These are phyloP conservation scores for Actenoides lindsayi DNA, from an alignment of 2,113 vertebrate species.

Conservation along the genomic window DNA sequence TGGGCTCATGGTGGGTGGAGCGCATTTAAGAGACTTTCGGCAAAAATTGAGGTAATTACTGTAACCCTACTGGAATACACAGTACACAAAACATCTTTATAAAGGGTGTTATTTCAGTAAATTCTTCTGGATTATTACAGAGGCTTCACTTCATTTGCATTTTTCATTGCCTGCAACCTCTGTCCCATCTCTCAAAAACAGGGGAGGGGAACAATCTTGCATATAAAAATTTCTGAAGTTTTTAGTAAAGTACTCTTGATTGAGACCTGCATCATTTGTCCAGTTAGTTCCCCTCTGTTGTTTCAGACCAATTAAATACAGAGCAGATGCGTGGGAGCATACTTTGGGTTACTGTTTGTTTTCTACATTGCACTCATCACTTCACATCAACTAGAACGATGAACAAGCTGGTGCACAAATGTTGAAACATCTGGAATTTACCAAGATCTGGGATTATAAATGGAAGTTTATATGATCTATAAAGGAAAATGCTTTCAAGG, in stretches of 20 bases:
- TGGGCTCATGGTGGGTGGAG: background rate
- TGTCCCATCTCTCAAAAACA: background rate
- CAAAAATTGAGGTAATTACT: background rate
- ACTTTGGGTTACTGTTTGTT: background rate
- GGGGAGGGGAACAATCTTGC: background rate
- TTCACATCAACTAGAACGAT: background rate
- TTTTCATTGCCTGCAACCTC: background rate
- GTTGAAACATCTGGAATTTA: background rate
- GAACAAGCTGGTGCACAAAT: background rate
- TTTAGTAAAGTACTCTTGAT: background rate
- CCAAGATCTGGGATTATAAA: background rate
- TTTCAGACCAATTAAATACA: background rate
- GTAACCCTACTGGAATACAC: background rate
- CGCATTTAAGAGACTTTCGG: background rate
- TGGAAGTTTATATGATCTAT: background rate
- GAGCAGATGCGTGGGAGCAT: accelerated
- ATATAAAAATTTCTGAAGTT: background rate
- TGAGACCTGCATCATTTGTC: background rate
- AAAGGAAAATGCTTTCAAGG: background rate
- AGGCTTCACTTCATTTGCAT: background rate
- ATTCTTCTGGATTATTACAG: background rate
- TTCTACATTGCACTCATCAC: background rate
- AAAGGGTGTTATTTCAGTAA: background rate
- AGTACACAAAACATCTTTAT: background rate
- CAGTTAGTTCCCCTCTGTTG: background rate